Conservation (phyloP, 2,113 vertebrate genomes). For the Hippopotamus amphibius region DNA sequence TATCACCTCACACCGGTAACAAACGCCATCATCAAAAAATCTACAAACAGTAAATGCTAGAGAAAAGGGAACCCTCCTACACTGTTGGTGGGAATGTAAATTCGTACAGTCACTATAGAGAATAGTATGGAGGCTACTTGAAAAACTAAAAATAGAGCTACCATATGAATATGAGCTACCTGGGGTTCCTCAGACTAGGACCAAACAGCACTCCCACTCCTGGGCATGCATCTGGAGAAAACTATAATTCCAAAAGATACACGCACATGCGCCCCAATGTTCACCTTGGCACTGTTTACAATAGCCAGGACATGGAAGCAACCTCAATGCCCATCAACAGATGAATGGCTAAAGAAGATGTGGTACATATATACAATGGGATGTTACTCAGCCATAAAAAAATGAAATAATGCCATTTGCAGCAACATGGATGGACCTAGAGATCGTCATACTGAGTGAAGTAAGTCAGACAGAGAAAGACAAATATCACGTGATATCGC, state of each 20-base stretch:
- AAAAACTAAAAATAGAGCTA: not conserved
- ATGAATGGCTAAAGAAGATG: not conserved
- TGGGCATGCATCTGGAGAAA: not conserved
- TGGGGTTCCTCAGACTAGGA: too few relatives aligned
- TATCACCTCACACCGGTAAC: not conserved
- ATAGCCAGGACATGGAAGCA: not conserved
- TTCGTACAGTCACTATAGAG: not conserved
- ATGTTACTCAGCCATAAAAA: not conserved
- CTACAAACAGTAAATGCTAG: not conserved
- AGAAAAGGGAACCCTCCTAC: not conserved
- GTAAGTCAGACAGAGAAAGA: not conserved
- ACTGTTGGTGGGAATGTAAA: not conserved
- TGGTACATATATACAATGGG: not conserved
- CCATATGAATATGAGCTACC: not conserved
- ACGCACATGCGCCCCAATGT: not conserved
- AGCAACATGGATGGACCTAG: not conserved
- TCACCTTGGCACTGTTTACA: not conserved
- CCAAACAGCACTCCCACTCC: not conserved
- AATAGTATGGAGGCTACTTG: not conserved
- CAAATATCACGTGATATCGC: not conserved
- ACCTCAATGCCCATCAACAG: not conserved
- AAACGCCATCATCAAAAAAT: not conserved
- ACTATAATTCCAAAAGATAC: not conserved
- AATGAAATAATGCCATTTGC: not conserved
- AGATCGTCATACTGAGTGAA: not conserved